These are phyloP conservation scores for Diloba caeruleocephala DNA, from an alignment of 2,888 invertebrate genomes.

Conservation along the genomic window DNA sequence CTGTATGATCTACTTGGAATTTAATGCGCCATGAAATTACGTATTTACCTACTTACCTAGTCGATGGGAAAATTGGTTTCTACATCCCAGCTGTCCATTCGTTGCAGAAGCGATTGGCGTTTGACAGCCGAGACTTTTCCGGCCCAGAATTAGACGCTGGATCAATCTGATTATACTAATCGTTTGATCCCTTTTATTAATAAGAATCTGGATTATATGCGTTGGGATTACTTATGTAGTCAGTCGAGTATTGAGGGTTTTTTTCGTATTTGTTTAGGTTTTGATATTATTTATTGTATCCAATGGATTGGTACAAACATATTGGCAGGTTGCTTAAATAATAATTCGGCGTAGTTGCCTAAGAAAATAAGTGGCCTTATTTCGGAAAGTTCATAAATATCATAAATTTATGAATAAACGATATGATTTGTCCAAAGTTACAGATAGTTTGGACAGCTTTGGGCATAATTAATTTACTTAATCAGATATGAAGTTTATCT, in stretches of 20 bases:
- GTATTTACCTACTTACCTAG: conserved; percentile 86
- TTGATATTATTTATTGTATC: background rate
- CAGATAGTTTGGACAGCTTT: too few relatives aligned
- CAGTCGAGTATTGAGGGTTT: background rate
- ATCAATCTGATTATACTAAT: conserved; percentile 56
- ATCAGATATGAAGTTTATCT: too few relatives aligned
- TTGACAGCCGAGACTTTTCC: conserved; percentile 67
- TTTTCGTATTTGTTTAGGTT: conserved; percentile 20
- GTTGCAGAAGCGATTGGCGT: conserved; percentile 74
- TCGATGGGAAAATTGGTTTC: conserved; percentile 85
- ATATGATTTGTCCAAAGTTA: too few relatives aligned
- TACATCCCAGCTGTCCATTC: conserved; percentile 77
- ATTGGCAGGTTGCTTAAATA: too few relatives aligned
- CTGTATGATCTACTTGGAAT: conserved; percentile 76
- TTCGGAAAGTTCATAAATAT: too few relatives aligned
- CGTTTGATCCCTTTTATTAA: conserved; percentile 51
- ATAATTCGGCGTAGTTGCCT: too few relatives aligned
- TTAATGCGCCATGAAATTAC: conserved; percentile 85
- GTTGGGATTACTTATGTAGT: conserved; percentile 9
- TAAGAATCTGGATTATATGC: conserved; percentile 32
- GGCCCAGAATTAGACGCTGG: conserved; percentile 24
- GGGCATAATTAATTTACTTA: too few relatives aligned
- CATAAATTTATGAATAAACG: too few relatives aligned
- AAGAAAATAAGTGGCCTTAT: too few relatives aligned
- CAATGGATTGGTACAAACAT: too few relatives aligned